phyloP scores from a whole-genome alignment of 2,888 invertebrate genomes.

The Dryocosmus kuriphilus region DNA sequence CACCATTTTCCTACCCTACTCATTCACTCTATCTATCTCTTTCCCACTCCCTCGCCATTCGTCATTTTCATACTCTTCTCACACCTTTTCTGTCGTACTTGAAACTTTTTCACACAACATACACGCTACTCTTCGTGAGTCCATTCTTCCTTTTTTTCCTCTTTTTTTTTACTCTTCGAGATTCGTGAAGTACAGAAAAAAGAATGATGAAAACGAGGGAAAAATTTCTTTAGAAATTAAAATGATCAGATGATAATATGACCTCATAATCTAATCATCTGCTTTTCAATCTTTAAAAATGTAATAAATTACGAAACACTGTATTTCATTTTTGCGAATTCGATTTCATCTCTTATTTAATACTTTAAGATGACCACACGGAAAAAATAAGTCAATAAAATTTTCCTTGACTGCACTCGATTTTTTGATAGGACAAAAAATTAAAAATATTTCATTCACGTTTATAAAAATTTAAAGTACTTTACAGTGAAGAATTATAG shows the following conservation, averaged over 20 bases:
- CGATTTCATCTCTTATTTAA: too few species aligned
- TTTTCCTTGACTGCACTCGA: too few species aligned
- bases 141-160: neutral
- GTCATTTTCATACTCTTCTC: slow-evolving; percentile 21
- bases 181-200: neutral
- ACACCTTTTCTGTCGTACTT: slow-evolving; percentile 44
- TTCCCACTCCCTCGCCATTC: slow-evolving; percentile 45
- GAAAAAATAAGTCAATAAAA: too few species aligned
- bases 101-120: slow-evolving; percentile 39
- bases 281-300: neutral
- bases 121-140: slow-evolving; percentile 6
- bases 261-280: neutral
- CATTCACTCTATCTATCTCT: slow-evolving; percentile 42
- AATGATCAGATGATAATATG: neutral
- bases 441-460: too few species aligned
- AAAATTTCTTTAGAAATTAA: neutral
- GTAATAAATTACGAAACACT: neutral
- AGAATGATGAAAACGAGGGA: neutral
- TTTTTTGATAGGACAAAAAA: too few species aligned
- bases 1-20: slow-evolving; percentile 69
- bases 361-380: too few species aligned
- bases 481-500: too few species aligned
- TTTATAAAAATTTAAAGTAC: too few species aligned
- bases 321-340: neutral
- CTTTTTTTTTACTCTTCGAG: neutral